Evolutionary conservation across 2,113 vertebrate species (phyloP).

Genomic region (Brachyhypopomus gauderio): DNA sequence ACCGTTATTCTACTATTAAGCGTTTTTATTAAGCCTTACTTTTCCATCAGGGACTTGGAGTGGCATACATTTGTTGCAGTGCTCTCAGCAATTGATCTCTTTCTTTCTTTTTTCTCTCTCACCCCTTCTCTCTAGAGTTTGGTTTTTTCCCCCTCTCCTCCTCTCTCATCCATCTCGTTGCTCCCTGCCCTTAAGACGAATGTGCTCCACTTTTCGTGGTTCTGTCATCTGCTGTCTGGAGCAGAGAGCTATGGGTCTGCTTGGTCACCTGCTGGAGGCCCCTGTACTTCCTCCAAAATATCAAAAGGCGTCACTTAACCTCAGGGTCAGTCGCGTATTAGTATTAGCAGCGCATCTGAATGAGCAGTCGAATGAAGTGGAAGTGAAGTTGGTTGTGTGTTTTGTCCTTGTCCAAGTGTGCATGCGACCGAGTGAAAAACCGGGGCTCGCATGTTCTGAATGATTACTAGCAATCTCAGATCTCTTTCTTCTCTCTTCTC

Average conservation of each 20-base stretch:
- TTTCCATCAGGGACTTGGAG: slow-evolving; percentile 15
- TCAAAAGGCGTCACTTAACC: slow-evolving; percentile 41
- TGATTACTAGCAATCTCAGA: neutral
- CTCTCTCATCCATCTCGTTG: neutral
- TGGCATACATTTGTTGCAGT: slow-evolving; percentile 48
- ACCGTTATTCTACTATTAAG: slow-evolving; percentile 16
- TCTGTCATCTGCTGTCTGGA: slow-evolving; percentile 36
- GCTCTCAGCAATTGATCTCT: slow-evolving; percentile 40
- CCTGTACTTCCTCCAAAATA: slow-evolving; percentile 23
- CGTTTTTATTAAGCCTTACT: slow-evolving; percentile 37
- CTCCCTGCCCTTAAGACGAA: slow-evolving; percentile 32
- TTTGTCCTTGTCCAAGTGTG: neutral
- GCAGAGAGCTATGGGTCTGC: slow-evolving; percentile 29
- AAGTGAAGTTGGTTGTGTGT: neutral
- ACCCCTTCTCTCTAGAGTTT: slow-evolving; percentile 16
- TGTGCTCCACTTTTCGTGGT: slow-evolving; percentile 38
- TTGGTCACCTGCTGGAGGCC: slow-evolving; percentile 36
- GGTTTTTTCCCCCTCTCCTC: neutral
- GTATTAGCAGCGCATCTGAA: neutral
- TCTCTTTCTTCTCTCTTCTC: slow-evolving; percentile 4
- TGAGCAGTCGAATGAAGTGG: slow-evolving; percentile 5
- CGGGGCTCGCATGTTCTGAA: neutral
- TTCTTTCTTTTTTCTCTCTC: slow-evolving; percentile 9
- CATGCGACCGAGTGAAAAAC: neutral
- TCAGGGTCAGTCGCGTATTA: neutral